Conservation (phyloP, 1,140 invertebrate species). For the Cheumatopsyche charites region DNA sequence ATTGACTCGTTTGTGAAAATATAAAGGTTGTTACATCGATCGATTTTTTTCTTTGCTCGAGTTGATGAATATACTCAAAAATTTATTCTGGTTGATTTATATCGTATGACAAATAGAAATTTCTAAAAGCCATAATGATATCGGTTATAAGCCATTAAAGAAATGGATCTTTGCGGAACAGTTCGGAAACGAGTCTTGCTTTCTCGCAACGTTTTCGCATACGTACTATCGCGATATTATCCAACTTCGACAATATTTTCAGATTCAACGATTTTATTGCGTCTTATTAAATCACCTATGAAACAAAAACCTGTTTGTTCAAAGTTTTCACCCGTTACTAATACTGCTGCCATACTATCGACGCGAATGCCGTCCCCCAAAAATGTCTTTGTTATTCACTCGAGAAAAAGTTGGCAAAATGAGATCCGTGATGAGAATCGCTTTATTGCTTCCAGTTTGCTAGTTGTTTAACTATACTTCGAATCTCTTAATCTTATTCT, state of each 20-base stretch:
- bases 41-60: not conserved
- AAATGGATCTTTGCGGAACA: conserved; percentile 44
- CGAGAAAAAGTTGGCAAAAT: conserved; percentile 25
- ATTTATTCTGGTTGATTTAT: not conserved
- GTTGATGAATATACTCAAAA: too few species aligned
- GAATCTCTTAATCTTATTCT: conserved; percentile 21
- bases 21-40: not conserved
- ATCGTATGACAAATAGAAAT: conserved; percentile 29
- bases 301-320: conserved; percentile 45
- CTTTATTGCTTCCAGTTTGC: conserved; percentile 27
- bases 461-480: conserved; percentile 28
- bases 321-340: conserved; percentile 33
- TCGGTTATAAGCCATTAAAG: conserved; percentile 48
- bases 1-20: not conserved
- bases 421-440: conserved; percentile 29
- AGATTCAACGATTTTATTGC: conserved; percentile 45
- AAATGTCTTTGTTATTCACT: conserved; percentile 34
- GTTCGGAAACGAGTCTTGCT: conserved; percentile 13
- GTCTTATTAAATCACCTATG: conserved; percentile 47
- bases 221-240: conserved; percentile 37
- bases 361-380: not conserved
- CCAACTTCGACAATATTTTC: conserved; percentile 48
- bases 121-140: conserved; percentile 45
- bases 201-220: not conserved
- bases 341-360: not conserved